Evolutionary conservation across 2,113 vertebrate genomes (phyloP), one percentile per base, ranked within the genome.

Genomic region (Apus apus): DNA sequence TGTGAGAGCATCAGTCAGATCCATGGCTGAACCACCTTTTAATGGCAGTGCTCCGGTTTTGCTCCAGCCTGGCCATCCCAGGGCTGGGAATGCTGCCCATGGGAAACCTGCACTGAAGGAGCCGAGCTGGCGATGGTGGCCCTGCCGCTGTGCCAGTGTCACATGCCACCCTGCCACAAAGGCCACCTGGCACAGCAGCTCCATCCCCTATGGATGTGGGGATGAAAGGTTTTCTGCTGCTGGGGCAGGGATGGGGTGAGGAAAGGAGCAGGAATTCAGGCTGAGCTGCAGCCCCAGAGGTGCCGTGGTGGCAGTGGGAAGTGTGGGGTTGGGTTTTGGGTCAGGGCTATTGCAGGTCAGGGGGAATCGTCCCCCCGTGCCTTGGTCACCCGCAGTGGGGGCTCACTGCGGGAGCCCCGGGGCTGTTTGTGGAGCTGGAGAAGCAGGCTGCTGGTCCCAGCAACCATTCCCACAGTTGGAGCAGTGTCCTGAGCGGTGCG

Each of bases 1-100:
- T 7, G 5, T 5, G 88, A 56, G 75, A 58, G 70, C 1, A 4
- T 17, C 3, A 1, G 22, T 48, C 76, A 5, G 0, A 8, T 53
- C 73, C 5, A 12, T 6, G 90, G 4, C 88, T 60, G 1, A 46
- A 3, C 78, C 15, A 21, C 66, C 68, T 54, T 15, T 8, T 45
- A 66, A 1, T 7, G 12, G 83, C 51, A 70, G 6, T 70, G 80
- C 84, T 66, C 85, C 87, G 12, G 83, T 56, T 73, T 8, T 71
- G 76, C 84, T 66, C 76, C 87, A 25, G 0, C 11, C 10, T 6
- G 7, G 68, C 73, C 4, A 0, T 46, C 7, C 1, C 36, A 0
- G 84, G 76, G 94, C 89, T 27, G 94, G 93, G 93, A 95, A 54
- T 3, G 2, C 46, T 94, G 95, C 96, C 95, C 89, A 0, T 95